phyloP scores from a whole-genome alignment of 2,113 vertebrate species.

The Eolophus roseicapilla region DNA sequence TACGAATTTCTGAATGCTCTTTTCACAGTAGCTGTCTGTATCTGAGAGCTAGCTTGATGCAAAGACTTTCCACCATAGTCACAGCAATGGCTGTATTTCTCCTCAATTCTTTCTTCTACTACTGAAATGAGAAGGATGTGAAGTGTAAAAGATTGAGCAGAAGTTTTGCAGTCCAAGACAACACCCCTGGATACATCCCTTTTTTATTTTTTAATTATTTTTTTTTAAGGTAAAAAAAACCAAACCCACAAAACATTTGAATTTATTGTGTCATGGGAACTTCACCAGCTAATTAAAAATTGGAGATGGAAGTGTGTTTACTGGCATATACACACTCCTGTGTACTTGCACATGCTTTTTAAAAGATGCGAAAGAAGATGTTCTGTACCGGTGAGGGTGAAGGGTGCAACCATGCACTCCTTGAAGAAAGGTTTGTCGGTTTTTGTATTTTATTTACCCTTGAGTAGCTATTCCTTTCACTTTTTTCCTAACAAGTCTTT shows the following conservation, averaged over 20 bases:
- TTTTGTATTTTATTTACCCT: not conserved
- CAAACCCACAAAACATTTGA: not conserved
- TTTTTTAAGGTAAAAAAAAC: not conserved
- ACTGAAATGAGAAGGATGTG: not conserved
- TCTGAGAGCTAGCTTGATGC: not conserved
- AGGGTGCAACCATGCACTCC: not conserved
- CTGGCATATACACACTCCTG: not conserved
- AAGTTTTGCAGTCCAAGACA: not conserved
- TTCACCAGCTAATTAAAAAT: slow-evolving; percentile 1
- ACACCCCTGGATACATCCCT: not conserved
- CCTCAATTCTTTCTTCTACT: not conserved
- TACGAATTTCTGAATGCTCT: not conserved
- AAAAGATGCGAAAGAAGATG: not conserved
- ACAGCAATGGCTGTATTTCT: not conserved
- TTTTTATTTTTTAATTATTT: too few relatives aligned
- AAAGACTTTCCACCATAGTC: not conserved
- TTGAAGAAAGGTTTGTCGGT: not conserved
- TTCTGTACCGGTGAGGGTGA: not conserved
- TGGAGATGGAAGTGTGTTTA: not conserved
- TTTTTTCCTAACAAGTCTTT: not conserved
- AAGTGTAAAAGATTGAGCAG: not conserved
- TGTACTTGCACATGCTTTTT: not conserved
- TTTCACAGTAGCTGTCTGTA: not conserved
- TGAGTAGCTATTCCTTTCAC: not conserved
- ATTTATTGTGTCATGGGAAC: not conserved